Percentiles rank a stretch among this genome's conserved stretches.
phyloP scores from a whole-genome alignment of 2,113 vertebrate species.

The Paralichthys olivaceus region DNA sequence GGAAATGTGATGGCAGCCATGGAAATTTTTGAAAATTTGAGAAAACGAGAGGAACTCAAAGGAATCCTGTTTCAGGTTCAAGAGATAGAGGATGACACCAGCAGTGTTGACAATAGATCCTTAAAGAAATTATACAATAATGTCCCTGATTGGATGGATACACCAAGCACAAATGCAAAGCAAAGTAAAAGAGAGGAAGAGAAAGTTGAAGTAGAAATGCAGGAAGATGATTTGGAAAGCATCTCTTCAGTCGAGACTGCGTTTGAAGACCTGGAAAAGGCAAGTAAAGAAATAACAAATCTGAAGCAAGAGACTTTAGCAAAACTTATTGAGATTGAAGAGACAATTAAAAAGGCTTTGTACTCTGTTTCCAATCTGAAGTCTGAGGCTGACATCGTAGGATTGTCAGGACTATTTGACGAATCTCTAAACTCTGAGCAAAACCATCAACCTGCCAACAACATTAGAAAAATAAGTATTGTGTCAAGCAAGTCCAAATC shows the following conservation, averaged over 20 bases:
- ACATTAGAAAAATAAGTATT: slow-evolving; percentile 87
- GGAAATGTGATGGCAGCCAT: slow-evolving; percentile 86
- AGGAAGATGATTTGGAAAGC: slow-evolving; percentile 82
- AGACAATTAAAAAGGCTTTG: slow-evolving; percentile 92
- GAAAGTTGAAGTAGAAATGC: slow-evolving; percentile 68
- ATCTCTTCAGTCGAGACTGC: slow-evolving; percentile 87
- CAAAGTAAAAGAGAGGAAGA: slow-evolving; percentile 54
- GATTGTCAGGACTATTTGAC: slow-evolving; percentile 88
- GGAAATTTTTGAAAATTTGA: slow-evolving; percentile 89
- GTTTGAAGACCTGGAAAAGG: slow-evolving; percentile 91
- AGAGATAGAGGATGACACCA: slow-evolving; percentile 88
- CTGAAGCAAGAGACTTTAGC: slow-evolving; percentile 94
- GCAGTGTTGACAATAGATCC: slow-evolving; percentile 79
- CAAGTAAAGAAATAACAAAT: slow-evolving; percentile 89
- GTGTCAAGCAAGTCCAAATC: slow-evolving; percentile 82
- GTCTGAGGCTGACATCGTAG: slow-evolving; percentile 88
- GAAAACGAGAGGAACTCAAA: slow-evolving; percentile 89
- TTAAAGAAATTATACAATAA: slow-evolving; percentile 87
- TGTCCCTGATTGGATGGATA: slow-evolving; percentile 84
- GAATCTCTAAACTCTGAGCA: slow-evolving; percentile 86
- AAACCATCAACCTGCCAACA: slow-evolving; percentile 75
- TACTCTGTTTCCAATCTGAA: slow-evolving; percentile 93
- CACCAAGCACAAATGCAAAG: slow-evolving; percentile 57
- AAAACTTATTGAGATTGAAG: slow-evolving; percentile 91
- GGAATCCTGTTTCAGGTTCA: slow-evolving; percentile 87